Evolutionary conservation across 2,797 vertebrate genomes (phyloP).

Genomic region (Alosa sapidissima): DNA sequence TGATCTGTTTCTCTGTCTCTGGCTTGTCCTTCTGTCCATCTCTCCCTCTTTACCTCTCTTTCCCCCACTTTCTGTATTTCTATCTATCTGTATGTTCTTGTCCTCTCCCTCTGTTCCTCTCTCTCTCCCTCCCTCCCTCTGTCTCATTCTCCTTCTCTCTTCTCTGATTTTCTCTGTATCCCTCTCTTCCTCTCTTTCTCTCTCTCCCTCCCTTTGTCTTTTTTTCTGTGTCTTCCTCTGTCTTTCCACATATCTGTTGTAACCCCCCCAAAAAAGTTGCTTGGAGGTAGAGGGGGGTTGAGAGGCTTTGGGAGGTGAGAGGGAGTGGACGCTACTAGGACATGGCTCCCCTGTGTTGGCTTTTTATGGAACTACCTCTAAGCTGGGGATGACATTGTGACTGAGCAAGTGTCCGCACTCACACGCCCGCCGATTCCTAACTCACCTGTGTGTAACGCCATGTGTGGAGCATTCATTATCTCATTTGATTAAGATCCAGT

Average conservation of each 20-base stretch:
- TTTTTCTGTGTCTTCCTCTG: background rate
- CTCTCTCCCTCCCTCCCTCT: background rate
- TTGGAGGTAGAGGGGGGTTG: background rate
- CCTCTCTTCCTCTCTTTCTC: background rate
- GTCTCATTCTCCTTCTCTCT: background rate
- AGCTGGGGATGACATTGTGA: slow-evolving; percentile 23
- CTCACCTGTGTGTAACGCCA: background rate
- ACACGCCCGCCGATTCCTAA: background rate
- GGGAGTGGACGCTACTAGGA: slow-evolving; percentile 3
- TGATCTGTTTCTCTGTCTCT: background rate
- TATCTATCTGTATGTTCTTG: background rate
- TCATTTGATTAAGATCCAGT: background rate
- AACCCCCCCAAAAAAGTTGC: background rate
- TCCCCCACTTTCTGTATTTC: background rate
- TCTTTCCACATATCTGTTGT: slow-evolving; percentile 10
- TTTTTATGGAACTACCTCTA: slow-evolving; percentile 14
- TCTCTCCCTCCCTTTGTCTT: slow-evolving; percentile 20
- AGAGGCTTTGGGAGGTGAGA: background rate
- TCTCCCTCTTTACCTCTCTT: background rate
- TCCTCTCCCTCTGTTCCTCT: background rate
- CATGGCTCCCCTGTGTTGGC: slow-evolving; percentile 5
- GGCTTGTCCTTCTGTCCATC: no score
- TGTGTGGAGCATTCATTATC: background rate
- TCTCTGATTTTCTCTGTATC: background rate
- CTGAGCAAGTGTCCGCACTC: background rate